Evolutionary conservation across 2,113 vertebrate genomes (phyloP), one percentile per base, ranked within the genome.

Genomic region (Erythrocercus mccallii): DNA sequence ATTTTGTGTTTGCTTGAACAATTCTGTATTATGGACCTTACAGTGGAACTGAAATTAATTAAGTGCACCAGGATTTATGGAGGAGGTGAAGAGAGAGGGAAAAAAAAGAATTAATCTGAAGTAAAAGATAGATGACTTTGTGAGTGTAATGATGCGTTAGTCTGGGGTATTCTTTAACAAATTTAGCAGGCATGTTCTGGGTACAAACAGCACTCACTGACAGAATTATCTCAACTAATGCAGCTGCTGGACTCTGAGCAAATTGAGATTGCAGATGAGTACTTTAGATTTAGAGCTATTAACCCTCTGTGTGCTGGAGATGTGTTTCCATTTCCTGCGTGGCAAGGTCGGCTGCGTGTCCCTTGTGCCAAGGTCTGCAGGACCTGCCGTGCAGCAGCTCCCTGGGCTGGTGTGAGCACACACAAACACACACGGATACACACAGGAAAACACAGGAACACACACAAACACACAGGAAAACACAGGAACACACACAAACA

Each of bases 41-140:
- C 97, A 98, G 98, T 99, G 98, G 98, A 99, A 98, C 98, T 98
- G 99, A 99, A 99, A 99, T 99, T 99, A 99, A 99, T 99, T 99
- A 99, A 99, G 99, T 99, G 99, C 98, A 99, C 99, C 98, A 99
- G 99, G 99, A 99, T 99, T 99, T 99, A 99, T 99, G 99, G 99
- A 98, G 98, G 98, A 98, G 98, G 98, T 98, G 98, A 98, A 98
- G 98, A 99, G 99, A 99, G 98, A 98, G 97, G 97, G 98, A 98
- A 98, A 98, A 98, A 98, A 99, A 98, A 98, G 99, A 99, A 99
- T 99, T 99, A 99, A 99, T 99, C 98, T 98, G 96, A 97, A 99
- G 98, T 98, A 96, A 98, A 99, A 99, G 99, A 99, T 99, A 99
- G 99, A 99, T 99, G 99, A 99, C 98, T 98, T 98, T 98, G 98